Conservation (phyloP, 2,797 vertebrate genomes). For the Orientallactaga sibirica region DNA sequence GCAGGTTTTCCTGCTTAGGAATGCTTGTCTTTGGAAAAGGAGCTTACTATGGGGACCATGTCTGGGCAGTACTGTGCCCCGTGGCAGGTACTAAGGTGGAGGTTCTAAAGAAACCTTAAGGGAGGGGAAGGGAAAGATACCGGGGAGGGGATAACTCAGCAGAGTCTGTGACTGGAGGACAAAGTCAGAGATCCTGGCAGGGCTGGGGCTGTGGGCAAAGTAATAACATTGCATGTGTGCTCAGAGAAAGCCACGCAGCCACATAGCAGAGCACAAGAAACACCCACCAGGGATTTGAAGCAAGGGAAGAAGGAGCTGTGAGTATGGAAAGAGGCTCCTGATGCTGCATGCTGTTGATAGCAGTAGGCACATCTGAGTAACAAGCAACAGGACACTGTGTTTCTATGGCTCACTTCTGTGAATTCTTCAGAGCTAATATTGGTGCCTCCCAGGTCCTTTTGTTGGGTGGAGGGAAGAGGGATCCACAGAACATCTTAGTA, state of each 20-base stretch:
- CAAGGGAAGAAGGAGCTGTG: background rate
- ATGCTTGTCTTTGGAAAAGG: background rate
- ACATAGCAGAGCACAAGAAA: background rate
- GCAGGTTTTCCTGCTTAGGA: background rate
- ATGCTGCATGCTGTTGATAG: background rate
- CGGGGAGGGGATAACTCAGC: background rate
- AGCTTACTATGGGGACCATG: background rate
- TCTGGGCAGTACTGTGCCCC: background rate
- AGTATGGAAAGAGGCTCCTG: rapidly evolving
- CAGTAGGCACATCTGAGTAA: background rate
- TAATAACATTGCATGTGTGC: rapidly evolving
- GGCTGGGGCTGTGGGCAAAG: too few relatives aligned
- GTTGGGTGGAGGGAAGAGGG: background rate
- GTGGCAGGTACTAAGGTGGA: background rate
- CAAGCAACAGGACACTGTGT: background rate
- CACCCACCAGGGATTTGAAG: background rate
- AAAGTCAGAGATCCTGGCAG: background rate
- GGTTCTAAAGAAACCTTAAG: background rate
- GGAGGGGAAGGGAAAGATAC: background rate
- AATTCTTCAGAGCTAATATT: background rate
- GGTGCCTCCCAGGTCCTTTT: background rate
- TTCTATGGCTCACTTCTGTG: background rate
- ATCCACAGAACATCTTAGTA: background rate
- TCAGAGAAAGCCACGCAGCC: background rate
- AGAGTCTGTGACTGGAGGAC: background rate